Conservation (phyloP, 2,113 vertebrate species). For the Urocynchramus pylzowi region DNA sequence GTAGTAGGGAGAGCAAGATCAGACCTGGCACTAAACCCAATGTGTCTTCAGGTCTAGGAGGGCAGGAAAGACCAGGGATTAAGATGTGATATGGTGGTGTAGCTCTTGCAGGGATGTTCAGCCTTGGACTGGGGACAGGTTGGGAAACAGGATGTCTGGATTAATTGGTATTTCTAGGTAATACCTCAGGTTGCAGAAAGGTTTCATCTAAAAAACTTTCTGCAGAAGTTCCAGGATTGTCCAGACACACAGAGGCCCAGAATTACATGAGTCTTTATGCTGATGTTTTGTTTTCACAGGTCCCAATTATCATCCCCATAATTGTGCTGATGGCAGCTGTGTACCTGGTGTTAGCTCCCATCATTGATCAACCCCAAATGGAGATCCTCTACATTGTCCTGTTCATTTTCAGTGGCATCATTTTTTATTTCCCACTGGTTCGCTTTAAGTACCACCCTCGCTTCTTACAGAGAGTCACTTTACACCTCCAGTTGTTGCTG, state of each 20-base stretch:
- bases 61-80: background rate
- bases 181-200: background rate
- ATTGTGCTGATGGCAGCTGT: slow-evolving; percentile 77
- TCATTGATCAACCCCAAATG: slow-evolving; percentile 78
- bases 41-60: background rate
- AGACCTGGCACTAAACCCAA: background rate
- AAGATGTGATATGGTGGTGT: background rate
- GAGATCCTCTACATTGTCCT: slow-evolving; percentile 83
- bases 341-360: slow-evolving; percentile 83
- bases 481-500: slow-evolving; percentile 85
- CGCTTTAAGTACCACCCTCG: slow-evolving; percentile 75
- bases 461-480: slow-evolving; percentile 73
- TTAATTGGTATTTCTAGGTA: background rate
- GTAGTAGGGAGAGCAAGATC: background rate
- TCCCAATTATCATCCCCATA: slow-evolving; percentile 82
- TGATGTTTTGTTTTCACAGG: slow-evolving; percentile 65
- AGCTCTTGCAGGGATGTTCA: background rate
- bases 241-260: background rate
- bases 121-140: background rate
- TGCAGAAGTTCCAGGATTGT: background rate
- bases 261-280: background rate
- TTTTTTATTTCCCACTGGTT: slow-evolving; percentile 84
- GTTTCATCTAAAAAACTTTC: background rate
- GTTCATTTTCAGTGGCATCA: slow-evolving; percentile 80
- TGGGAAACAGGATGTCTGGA: background rate